A percentile compares a stretch with the other conserved stretches of the same genome.
phyloP scores from a whole-genome alignment of 2,797 vertebrate species.

The Melopsittacus undulatus region DNA sequence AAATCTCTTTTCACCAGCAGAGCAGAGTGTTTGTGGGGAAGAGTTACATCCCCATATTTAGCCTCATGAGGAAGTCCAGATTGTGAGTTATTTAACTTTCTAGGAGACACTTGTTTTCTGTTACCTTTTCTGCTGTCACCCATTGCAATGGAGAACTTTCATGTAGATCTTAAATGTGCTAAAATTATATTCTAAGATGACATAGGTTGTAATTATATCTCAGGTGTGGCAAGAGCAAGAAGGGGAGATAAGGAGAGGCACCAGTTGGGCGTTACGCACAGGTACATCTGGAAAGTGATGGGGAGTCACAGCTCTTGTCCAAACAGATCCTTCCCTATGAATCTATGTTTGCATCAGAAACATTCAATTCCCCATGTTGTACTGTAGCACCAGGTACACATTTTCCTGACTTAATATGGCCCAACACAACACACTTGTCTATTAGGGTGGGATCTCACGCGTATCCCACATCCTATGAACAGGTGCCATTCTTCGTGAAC shows the following conservation, averaged over 20 bases:
- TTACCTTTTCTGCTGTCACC: not conserved
- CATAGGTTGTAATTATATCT: not conserved
- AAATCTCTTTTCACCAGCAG: not conserved
- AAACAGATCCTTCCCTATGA: not conserved
- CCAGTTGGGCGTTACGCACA: accelerated
- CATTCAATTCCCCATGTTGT: not conserved
- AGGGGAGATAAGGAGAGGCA: not conserved
- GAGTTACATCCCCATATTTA: not conserved
- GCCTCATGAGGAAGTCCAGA: not conserved
- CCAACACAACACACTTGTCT: not conserved
- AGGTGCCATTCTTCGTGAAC: not conserved
- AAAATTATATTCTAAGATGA: constrained; percentile 8
- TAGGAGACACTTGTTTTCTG: not conserved
- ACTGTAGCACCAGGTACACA: not conserved
- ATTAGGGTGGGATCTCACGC: not conserved
- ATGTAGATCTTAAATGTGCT: not conserved
- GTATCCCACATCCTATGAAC: accelerated
- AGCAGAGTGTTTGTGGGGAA: not conserved
- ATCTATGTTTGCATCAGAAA: not conserved
- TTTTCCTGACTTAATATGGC: not conserved
- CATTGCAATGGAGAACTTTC: not conserved
- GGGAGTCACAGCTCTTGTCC: not conserved
- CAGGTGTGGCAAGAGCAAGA: not conserved
- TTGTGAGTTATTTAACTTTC: constrained; percentile 39
- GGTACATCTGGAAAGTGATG: not conserved